Percentiles rank a stretch among this genome's conserved stretches.
These are phyloP conservation scores for Sebastiscus tertius DNA, from an alignment of 2,797 vertebrate species.

Conservation along the genomic window DNA sequence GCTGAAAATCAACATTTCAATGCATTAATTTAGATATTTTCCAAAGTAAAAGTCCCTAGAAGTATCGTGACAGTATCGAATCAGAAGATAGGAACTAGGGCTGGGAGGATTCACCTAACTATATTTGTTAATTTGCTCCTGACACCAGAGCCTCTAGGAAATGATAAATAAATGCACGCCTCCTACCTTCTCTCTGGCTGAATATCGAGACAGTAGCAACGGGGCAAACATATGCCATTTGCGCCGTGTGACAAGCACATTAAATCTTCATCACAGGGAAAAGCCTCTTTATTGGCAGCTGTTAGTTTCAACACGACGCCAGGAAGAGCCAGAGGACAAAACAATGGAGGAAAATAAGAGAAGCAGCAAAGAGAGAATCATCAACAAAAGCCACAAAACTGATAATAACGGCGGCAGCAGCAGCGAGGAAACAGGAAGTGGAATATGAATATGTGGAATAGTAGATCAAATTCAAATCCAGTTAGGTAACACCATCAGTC, in stretches of 20 bases:
- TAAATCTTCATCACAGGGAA: slow-evolving; percentile 78
- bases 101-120: neutral
- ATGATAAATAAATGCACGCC: slow-evolving; percentile 58
- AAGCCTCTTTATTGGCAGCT: slow-evolving; percentile 64
- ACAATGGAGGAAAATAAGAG: slow-evolving; percentile 21
- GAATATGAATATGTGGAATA: slow-evolving; percentile 22
- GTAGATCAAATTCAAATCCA: slow-evolving; percentile 67
- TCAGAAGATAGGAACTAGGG: too few relatives aligned
- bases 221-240: slow-evolving; percentile 69
- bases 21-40: too few relatives aligned
- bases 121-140: slow-evolving; percentile 32
- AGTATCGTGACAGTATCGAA: too few relatives aligned
- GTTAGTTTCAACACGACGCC: slow-evolving; percentile 45
- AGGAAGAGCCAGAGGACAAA: slow-evolving; percentile 58
- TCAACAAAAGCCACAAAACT: neutral
- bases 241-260: slow-evolving; percentile 59
- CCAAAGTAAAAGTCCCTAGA: too few relatives aligned
- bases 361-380: slow-evolving; percentile 6
- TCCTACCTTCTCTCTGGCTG: slow-evolving; percentile 41
- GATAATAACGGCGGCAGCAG: neutral
- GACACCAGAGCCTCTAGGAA: slow-evolving; percentile 48
- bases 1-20: too few relatives aligned
- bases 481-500: slow-evolving; percentile 85
- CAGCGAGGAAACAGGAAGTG: slow-evolving; percentile 29
- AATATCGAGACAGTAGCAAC: slow-evolving; percentile 39